Base-by-base conservation (phyloP, 2,888 invertebrate genomes). In the Aelia acuminata region DNA sequence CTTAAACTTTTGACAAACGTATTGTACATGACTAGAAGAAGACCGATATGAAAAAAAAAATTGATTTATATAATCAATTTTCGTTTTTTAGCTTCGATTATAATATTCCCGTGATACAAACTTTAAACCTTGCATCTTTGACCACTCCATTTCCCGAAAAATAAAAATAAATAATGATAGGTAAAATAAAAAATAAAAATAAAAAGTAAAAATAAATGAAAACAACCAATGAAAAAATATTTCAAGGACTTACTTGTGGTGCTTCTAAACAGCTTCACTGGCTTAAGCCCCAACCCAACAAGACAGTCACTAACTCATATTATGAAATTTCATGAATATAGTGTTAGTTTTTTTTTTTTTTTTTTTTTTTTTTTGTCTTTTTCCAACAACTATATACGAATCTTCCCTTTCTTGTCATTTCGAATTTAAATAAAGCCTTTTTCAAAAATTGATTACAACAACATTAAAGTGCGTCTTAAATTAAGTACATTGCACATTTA, bases 321-420 rank as follows among this genome's bases (percentile, higher is more conserved):
- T 90, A 90, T 90, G 90, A 90, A 90, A 90, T 90, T 90, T 90
- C 90, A 90, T 90, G 90, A 89, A 89, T 88, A 48, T 70, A 88
- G 86, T 43, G 63, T 87, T 70, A 70, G 31, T 2, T 49, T 50
- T 35, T 31, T 35, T 18, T 35, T 35, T 31, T 63, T 70, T 70
- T 70, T 35, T 20, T 70, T 70, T 70, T 18, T 31, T 31, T 35
- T 35, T 31, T 70, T 70, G 31, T 10, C 0, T 63, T 3, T 70
- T 70, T 70, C 35, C 35, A 31, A 47, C 70, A 70, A 43, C 70
- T 48, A n/a, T 63, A 63, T 70, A 43, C 48, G 70, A 47, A 87
- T 47, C 70, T 63, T 87, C 70, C 87, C 80, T 80, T 43, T 80
- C 80, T 47, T n/a, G 80, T 50, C 85, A 39, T 70, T 48, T 70